Percentiles rank a stretch among this genome's conserved stretches.
phyloP scores from a whole-genome alignment of 2,113 vertebrate genomes.

The Globicephala melas region DNA sequence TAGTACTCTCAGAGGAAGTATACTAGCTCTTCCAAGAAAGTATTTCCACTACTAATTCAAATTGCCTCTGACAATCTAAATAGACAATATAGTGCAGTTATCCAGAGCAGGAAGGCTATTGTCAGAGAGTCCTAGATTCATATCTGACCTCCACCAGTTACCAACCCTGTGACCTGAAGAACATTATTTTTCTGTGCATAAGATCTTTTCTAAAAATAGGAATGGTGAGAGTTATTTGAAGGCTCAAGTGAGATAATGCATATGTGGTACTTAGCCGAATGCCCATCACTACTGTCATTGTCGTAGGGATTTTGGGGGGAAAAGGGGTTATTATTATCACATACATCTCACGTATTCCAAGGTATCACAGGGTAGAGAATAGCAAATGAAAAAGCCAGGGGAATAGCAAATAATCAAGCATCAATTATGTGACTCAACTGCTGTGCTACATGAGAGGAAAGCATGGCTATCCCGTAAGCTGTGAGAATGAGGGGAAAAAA shows the following conservation, averaged over 20 bases:
- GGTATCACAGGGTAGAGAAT: neutral
- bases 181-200: conserved; percentile 4
- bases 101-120: neutral
- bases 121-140: neutral
- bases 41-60: conserved; percentile 25
- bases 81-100: neutral
- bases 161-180: neutral
- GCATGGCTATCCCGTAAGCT: neutral
- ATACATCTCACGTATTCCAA: neutral
- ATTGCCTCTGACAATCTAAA: neutral
- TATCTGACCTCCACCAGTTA: neutral
- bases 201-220: neutral
- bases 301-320: neutral
- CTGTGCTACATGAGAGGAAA: neutral
- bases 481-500: neutral
- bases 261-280: neutral
- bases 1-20: neutral
- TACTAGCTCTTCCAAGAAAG: conserved; percentile 1
- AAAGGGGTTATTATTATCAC: neutral
- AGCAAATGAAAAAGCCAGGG: neutral
- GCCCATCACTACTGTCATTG: neutral
- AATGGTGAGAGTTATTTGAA: conserved; percentile 13
- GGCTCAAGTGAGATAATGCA: neutral
- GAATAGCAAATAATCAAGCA: neutral
- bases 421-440: neutral